phyloP scores from a whole-genome alignment of 2,113 vertebrate species.

The Ovis canadensis region DNA sequence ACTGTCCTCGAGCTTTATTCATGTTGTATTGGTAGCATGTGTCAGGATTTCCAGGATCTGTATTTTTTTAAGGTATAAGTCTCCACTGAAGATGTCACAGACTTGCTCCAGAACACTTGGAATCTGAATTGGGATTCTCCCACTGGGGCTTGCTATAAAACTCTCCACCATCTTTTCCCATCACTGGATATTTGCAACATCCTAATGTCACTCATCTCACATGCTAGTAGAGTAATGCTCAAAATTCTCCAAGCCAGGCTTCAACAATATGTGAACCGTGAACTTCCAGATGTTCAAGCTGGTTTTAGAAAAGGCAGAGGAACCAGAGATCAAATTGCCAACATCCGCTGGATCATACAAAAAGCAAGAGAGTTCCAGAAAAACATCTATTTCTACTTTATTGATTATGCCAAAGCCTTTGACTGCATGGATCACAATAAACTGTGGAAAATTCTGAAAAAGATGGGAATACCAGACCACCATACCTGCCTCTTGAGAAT shows the following conservation, averaged over 20 bases:
- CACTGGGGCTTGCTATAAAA: background rate
- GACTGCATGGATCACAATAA: background rate
- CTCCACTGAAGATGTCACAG: background rate
- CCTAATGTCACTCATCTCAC: background rate
- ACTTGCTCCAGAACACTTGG: background rate
- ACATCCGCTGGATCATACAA: background rate
- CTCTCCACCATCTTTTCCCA: background rate
- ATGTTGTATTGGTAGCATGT: background rate
- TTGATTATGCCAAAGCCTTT: background rate
- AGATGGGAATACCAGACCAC: background rate
- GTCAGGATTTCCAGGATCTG: background rate
- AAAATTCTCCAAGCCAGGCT: background rate
- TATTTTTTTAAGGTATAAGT: background rate
- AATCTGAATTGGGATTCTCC: background rate
- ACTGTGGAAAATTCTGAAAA: background rate
- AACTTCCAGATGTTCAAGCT: background rate
- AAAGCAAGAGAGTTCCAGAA: background rate
- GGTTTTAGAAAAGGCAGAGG: background rate
- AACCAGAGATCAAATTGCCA: background rate
- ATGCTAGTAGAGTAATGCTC: background rate
- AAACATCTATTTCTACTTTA: background rate
- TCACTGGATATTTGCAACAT: background rate
- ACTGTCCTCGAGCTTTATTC: background rate
- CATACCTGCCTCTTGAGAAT: no score
- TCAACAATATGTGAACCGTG: background rate